phyloP scores from a whole-genome alignment of 1,140 invertebrate species.

The Akabosia matsudoensis region DNA sequence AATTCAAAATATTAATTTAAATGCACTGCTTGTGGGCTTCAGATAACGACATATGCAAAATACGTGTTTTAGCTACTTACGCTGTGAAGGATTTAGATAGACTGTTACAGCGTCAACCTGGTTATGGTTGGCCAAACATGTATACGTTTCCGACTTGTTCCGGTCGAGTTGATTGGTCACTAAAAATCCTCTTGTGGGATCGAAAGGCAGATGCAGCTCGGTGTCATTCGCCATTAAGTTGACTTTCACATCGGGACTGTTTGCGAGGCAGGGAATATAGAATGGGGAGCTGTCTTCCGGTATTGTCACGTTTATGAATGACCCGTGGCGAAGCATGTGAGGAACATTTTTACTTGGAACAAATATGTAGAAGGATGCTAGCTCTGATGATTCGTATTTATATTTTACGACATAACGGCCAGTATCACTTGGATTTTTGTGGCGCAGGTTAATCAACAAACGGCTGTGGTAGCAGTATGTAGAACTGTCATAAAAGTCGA shows the following conservation, averaged over 20 bases:
- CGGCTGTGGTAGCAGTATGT: conserved; percentile 29
- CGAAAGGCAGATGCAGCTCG: not conserved
- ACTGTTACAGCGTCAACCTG: conserved; percentile 7
- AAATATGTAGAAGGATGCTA: conserved; percentile 31
- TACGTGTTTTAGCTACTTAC: conserved; percentile 12
- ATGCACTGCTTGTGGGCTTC: not conserved
- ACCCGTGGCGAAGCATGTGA: conserved; percentile 12
- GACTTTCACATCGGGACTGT: conserved; percentile 22
- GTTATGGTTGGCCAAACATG: conserved; percentile 24
- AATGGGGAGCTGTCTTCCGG: not conserved
- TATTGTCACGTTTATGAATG: conserved; percentile 26
- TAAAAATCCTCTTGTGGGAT: conserved; percentile 27
- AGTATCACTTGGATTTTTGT: conserved; percentile 31
- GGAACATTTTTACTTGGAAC: conserved; percentile 30
- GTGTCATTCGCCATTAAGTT: not conserved
- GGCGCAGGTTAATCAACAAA: conserved; percentile 26
- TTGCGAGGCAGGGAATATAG: conserved; percentile 25
- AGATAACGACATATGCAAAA: not conserved
- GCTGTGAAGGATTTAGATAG: conserved; percentile 17
- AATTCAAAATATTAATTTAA: not conserved
- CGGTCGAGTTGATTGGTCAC: not conserved
- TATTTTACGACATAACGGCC: conserved; percentile 28
- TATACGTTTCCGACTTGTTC: conserved; percentile 21
- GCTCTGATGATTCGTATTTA: conserved; percentile 7
- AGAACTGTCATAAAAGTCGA: conserved; percentile 23